These are phyloP conservation scores for Ennomos erosarius DNA, from an alignment of 2,888 invertebrate genomes.

Conservation along the genomic window DNA sequence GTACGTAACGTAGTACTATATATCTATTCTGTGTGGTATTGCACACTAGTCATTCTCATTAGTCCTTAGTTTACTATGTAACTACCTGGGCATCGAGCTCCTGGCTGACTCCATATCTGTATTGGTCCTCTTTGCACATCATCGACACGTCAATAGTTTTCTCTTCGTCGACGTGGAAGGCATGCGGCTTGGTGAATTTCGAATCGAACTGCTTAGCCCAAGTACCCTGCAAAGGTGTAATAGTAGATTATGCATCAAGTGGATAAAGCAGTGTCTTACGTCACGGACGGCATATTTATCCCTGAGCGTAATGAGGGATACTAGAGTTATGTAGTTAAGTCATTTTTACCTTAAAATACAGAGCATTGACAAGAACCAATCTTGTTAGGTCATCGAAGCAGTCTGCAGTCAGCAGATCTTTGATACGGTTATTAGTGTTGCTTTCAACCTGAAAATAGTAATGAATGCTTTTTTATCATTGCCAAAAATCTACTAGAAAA, in stretches of 20 bases:
- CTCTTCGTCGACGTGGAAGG: conserved; percentile 86
- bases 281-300: too few species aligned
- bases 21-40: too few species aligned
- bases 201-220: conserved; percentile 89
- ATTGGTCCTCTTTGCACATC: conserved; percentile 87
- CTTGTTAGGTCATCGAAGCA: conserved; percentile 84
- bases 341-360: conserved; percentile 91
- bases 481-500: too few species aligned
- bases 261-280: too few species aligned
- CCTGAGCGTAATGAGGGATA: too few species aligned
- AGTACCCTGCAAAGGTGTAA: conserved; percentile 74
- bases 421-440: conserved; percentile 93
- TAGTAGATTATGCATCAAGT: too few species aligned
- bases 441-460: conserved; percentile 79
- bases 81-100: conserved; percentile 68
- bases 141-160: conserved; percentile 88
- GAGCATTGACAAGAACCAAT: conserved; percentile 92
- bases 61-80: too few species aligned
- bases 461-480: too few species aligned
- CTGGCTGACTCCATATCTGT: conserved; percentile 64
- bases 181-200: conserved; percentile 81
- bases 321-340: too few species aligned
- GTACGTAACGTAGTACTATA: too few species aligned
- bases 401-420: conserved; percentile 88
- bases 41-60: too few species aligned